A percentile compares a stretch with the other conserved stretches of the same genome.
These are phyloP conservation scores for Alentia gelatinosa DNA, from an alignment of 2,888 invertebrate genomes.

Conservation along the genomic window DNA sequence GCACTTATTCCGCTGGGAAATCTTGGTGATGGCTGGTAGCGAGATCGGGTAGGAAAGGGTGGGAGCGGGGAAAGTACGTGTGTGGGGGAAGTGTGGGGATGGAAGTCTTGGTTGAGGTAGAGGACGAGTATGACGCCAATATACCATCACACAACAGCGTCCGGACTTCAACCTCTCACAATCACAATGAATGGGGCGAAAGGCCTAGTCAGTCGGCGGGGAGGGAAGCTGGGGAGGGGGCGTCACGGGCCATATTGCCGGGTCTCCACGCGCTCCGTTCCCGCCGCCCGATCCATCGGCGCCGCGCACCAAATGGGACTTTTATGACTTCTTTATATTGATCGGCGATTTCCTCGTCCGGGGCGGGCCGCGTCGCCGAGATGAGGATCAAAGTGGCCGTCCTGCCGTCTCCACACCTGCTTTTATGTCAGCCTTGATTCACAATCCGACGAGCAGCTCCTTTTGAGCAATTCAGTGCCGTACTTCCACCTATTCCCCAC, in stretches of 20 bases:
- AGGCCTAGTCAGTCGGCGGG: neutral
- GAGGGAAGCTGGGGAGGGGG: neutral
- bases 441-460: neutral
- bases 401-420: neutral
- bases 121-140: neutral
- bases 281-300: neutral
- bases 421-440: constrained; percentile 8
- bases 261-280: neutral
- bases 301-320: neutral
- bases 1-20: neutral
- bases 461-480: neutral
- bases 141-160: neutral
- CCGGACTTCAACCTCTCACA: neutral
- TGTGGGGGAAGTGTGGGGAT: neutral
- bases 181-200: neutral
- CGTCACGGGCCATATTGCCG: neutral
- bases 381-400: neutral
- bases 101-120: neutral
- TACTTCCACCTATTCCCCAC: neutral
- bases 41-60: neutral
- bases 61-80: neutral
- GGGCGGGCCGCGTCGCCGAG: neutral
- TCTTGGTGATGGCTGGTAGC: neutral
- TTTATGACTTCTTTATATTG: constrained; percentile 26
- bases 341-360: neutral